Base-by-base conservation (phyloP, 1,140 invertebrate species). In the Archivesica marissinica region DNA sequence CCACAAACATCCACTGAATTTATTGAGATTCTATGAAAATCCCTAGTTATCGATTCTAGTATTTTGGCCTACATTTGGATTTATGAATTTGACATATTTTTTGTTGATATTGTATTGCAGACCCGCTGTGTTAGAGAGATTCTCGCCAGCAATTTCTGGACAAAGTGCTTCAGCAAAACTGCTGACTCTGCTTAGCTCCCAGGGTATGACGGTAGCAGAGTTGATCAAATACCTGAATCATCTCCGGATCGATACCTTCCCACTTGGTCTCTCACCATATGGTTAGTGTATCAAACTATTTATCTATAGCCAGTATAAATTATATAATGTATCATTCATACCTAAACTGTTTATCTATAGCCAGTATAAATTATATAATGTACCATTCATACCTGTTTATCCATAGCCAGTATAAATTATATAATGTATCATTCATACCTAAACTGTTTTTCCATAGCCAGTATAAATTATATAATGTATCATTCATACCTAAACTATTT, bases 91-190 rank as follows among this genome's bases (percentile, higher is more conserved):
- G 17, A n/a, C 0, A 17, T 64, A 30, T 50, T 50, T 11, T 11
- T 20, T 50, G 11, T 20, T 11, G 20, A 11, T 11, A 50, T 50
- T 20, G 11, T 50, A 2, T 66, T 38, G 1, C 30, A 76, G 72
- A 38, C 72, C 47, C 0, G 20, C 28, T n/a, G 44, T 28, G 25
- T 39, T 72, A 17, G 79, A 82, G 25, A 33, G 23, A 59, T 82
- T 66, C 66, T 68, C 78, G 9, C 44, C 44, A 35, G 79, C 66
- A 4, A 28, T 82, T 17, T 56, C 56, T 15, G 23, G 28, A 30
- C 28, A 54, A 39, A 89, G 86, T 61, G 83, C 88, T 13, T 20
- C 75, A 0, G n/a, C 56, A 1, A 83, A 89, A 54, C 44, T 89
- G 77, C 30, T 89, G 17, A 61, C 64, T 61, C 30, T 56, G 23